A percentile compares a stretch with the other conserved stretches of the same genome.
Conservation (phyloP, 2,888 invertebrate species). For the Mayetiola destructor region DNA sequence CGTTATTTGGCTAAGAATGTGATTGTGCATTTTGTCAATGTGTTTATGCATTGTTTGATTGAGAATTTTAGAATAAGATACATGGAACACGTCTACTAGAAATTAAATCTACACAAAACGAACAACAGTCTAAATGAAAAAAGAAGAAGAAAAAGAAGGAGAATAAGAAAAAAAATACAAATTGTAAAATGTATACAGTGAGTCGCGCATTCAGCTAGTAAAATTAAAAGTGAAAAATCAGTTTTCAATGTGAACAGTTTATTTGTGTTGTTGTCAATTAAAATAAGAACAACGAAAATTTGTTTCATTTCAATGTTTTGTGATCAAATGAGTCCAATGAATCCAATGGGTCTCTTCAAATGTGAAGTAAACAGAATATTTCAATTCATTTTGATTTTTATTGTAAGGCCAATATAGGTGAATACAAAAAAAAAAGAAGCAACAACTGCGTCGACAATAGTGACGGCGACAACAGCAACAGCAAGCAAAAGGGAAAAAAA, state of each 20-base stretch:
- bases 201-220: no score
- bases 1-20: background rate
- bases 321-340: background rate
- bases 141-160: background rate
- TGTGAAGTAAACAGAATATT: no score
- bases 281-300: background rate
- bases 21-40: no score
- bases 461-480: background rate
- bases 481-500: background rate
- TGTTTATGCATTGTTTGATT: slow-evolving; percentile 3
- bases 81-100: slow-evolving; percentile 7
- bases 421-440: no score
- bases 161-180: background rate
- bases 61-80: slow-evolving; percentile 5
- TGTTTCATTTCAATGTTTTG: background rate
- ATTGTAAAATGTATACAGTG: background rate
- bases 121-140: slow-evolving; percentile 1
- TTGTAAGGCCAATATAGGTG: no score
- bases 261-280: no score
- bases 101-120: background rate
- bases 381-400: no score
- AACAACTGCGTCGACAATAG: no score
- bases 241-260: no score
- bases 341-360: background rate
- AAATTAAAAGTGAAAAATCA: no score